Conservation (phyloP, 2,113 vertebrate species). For the Scolopax mira region DNA sequence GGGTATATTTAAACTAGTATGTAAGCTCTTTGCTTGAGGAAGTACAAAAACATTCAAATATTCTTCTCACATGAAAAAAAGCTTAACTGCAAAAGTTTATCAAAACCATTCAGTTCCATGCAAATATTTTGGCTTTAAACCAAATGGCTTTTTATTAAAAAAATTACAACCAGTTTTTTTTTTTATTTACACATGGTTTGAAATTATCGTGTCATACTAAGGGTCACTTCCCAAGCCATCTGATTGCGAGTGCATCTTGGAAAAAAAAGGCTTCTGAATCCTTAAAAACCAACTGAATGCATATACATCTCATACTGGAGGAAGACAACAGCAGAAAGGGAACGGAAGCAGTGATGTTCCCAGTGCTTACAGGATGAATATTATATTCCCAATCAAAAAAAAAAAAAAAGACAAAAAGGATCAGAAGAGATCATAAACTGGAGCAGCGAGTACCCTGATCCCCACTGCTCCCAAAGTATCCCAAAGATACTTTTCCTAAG, state of each 20-base stretch:
- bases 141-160: background rate
- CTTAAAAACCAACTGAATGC: background rate
- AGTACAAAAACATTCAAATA: constrained; percentile 13
- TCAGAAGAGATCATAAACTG: background rate
- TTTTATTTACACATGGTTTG: background rate
- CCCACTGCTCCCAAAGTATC: no score
- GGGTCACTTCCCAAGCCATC: background rate
- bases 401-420: background rate
- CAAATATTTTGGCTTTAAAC: constrained; percentile 4
- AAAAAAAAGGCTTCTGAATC: background rate
- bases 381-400: background rate
- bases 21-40: constrained; percentile 1
- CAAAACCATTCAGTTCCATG: background rate
- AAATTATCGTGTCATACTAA: background rate
- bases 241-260: background rate
- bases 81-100: background rate
- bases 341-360: background rate
- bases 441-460: background rate
- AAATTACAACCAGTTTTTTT: background rate
- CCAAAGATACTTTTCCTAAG: no score
- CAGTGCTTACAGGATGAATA: background rate
- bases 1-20: background rate
- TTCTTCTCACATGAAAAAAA: background rate
- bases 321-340: background rate
- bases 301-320: background rate